A percentile compares a stretch with the other conserved stretches of the same genome.
Evolutionary conservation across 2,888 invertebrate species (phyloP).

Genomic region (Neoascia interrupta): DNA sequence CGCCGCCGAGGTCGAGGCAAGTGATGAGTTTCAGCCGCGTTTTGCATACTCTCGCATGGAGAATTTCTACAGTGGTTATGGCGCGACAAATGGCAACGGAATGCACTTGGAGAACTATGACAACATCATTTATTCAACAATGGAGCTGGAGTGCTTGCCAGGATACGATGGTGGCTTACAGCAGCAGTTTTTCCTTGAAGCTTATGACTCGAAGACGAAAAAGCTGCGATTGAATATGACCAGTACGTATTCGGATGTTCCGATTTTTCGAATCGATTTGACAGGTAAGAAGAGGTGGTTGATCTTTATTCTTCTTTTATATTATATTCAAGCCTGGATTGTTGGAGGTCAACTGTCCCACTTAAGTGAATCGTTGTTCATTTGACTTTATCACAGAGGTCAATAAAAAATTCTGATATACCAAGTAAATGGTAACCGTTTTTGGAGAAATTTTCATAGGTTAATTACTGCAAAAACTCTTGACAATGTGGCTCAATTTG

Average conservation of each 20-base stretch:
- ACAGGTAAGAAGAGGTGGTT: conserved; percentile 79
- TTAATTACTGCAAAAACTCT: too few relatives aligned
- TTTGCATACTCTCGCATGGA: conserved; percentile 79
- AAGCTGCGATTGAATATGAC: conserved; percentile 86
- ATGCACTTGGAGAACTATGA: conserved; percentile 79
- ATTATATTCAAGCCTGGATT: too few relatives aligned
- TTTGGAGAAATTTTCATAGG: too few relatives aligned
- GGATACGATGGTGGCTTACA: conserved; percentile 95
- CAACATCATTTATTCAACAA: conserved; percentile 79
- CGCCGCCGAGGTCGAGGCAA: conserved; percentile 70
- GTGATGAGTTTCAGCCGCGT: conserved; percentile 69
- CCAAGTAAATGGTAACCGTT: too few relatives aligned
- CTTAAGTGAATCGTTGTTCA: too few relatives aligned
- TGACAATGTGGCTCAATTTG: too few relatives aligned
- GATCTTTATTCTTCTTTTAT: too few relatives aligned
- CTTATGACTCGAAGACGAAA: conserved; percentile 87
- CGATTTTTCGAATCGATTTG: conserved; percentile 82
- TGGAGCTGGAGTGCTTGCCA: conserved; percentile 91
- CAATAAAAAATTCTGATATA: too few relatives aligned
- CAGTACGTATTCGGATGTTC: conserved; percentile 82
- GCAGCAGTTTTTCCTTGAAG: conserved; percentile 91
- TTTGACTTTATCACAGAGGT: too few relatives aligned
- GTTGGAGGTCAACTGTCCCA: too few relatives aligned
- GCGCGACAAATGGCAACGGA: conserved; percentile 70
- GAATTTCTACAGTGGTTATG: conserved; percentile 77